Evolutionary conservation across 2,797 vertebrate genomes (phyloP), one percentile per base, ranked within the genome.

Genomic region (Leptodactylus fallax): DNA sequence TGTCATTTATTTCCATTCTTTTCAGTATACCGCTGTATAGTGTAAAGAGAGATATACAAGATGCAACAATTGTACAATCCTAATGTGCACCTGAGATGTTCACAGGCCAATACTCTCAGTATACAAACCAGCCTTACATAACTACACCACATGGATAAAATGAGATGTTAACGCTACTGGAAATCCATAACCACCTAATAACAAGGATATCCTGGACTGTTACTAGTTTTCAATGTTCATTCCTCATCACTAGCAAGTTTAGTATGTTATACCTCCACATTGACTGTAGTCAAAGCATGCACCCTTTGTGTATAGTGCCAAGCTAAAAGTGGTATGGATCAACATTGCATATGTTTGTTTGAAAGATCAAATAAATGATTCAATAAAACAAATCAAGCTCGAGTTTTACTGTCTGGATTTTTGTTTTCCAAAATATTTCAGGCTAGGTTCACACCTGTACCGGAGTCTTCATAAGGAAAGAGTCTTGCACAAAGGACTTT

Each of bases 271-370:
- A 71, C 47, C 49, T 82, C 69, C 84, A 83, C 58, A 85, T 58
- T 89, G 79, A 79, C 92, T 87, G 85, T 90, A 92, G 90, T 91
- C 90, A 87, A 82, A 93, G 95, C 95, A 96, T 96, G 95, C 94
- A 91, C 91, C 90, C 90, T 92, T 90, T 94, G 93, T 94, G 94
- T 94, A 92, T 93, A 93, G 91, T 91, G 87, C 93, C 87, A 1
- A 90, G 91, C 94, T 93, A 92, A 92, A 91, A 81, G 91, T 94
- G 92, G 91, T 93, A 93, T 91, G 94, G 93, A 93, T 93, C 85
- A 90, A 89, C 86, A 86, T 89, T 93, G 93, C 92, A 92, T 94
- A 94, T 95, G 95, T 94, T 94, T 95, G 95, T 95, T 95, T 94
- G 93, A 78, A 85, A 67, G 58, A 89, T 82, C 72, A 83, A 83